These are phyloP conservation scores for Endomychus coccineus DNA, from an alignment of 2,888 invertebrate genomes.

Conservation along the genomic window DNA sequence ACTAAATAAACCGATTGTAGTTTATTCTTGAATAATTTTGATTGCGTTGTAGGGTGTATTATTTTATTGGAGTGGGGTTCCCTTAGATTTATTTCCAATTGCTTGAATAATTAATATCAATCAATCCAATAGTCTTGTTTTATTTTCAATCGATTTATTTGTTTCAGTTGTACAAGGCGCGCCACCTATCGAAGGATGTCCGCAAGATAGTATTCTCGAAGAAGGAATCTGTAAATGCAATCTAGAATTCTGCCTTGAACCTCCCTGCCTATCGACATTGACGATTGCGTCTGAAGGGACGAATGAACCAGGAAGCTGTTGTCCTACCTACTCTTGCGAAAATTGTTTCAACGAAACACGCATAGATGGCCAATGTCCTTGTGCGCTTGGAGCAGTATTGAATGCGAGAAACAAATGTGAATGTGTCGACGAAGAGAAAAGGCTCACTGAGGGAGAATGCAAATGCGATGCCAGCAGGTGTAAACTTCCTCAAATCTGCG, in stretches of 20 bases:
- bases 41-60: too few species aligned
- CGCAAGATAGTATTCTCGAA: constrained; percentile 30
- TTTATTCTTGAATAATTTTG: too few species aligned
- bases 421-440: constrained; percentile 31
- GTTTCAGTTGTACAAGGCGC: constrained; percentile 28
- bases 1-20: too few species aligned
- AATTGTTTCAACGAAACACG: constrained; percentile 31
- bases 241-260: constrained; percentile 29
- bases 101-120: too few species aligned
- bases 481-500: constrained; percentile 32
- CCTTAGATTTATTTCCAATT: too few species aligned
- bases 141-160: too few species aligned
- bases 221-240: constrained; percentile 33
- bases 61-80: too few species aligned
- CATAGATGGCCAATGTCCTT: constrained; percentile 33
- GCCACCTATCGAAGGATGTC: constrained; percentile 32
- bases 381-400: constrained; percentile 32
- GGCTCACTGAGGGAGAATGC: constrained; percentile 32
- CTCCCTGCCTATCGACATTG: constrained; percentile 28
- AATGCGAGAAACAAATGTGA: constrained; percentile 27
- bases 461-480: constrained; percentile 33
- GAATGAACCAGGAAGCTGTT: constrained; percentile 32
- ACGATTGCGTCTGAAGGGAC: constrained; percentile 25
- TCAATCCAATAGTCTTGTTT: too few species aligned
- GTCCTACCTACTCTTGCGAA: constrained; percentile 34